A percentile compares a stretch with the other conserved stretches of the same genome.
Evolutionary conservation across 2,797 vertebrate species (phyloP).

Genomic region (Lepidocolaptes lacrymiger): DNA sequence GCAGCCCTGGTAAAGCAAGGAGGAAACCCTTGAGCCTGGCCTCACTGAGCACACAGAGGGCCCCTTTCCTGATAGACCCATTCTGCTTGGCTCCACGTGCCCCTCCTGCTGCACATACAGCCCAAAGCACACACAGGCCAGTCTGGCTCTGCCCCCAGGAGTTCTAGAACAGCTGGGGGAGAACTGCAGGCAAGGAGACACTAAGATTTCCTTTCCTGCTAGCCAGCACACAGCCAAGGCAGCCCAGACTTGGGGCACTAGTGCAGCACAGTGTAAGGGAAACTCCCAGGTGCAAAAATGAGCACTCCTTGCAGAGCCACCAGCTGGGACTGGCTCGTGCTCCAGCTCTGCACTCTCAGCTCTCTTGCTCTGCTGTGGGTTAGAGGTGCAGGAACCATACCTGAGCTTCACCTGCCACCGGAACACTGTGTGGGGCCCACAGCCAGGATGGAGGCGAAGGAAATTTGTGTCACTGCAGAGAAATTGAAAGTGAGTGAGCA

Average conservation of each 20-base stretch:
- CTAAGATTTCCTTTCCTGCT: neutral
- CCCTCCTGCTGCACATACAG: neutral
- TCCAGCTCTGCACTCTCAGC: neutral
- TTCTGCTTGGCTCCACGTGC: neutral
- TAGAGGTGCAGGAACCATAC: slow-evolving; percentile 65
- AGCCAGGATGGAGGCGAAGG: slow-evolving; percentile 89
- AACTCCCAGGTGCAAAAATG: neutral
- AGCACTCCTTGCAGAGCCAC: rapidly evolving
- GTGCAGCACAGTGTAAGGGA: neutral
- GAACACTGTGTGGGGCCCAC: slow-evolving; percentile 91
- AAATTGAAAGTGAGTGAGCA: neutral
- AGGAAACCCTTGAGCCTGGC: rapidly evolving
- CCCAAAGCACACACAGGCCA: neutral
- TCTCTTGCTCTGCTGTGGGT: neutral
- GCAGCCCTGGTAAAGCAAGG: neutral
- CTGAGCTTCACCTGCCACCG: slow-evolving; percentile 99
- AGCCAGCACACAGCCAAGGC: neutral
- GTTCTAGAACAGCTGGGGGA: neutral
- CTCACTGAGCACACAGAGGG: neutral
- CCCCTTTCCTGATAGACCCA: neutral
- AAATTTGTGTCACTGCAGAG: slow-evolving; percentile 88
- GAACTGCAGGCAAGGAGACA: neutral
- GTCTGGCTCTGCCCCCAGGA: neutral
- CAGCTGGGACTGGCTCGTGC: neutral
- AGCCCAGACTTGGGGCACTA: neutral